Evolutionary conservation across 2,113 vertebrate genomes (phyloP), one percentile per base, ranked within the genome.

Genomic region (Misgurnus mizolepis): DNA sequence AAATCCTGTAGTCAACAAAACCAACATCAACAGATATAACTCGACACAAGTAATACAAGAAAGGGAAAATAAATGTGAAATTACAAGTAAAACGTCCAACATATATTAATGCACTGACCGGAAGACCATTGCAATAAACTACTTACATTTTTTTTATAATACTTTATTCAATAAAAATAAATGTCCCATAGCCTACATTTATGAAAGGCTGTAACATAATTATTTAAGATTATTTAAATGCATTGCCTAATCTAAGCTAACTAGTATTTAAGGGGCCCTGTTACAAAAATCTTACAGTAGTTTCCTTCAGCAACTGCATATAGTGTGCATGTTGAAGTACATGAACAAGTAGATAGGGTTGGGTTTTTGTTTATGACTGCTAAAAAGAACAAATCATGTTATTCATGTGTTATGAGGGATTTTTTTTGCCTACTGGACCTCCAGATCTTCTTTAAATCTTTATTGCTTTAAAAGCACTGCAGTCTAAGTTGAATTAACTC

Each of bases 211-310:
- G 1, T 64, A 45, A 62, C 27, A n/a, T n/a, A n/a, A n/a, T n/a
- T n/a, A n/a, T n/a, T n/a, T n/a, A n/a, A n/a, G 47, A n/a, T 64
- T 17, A 49, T 45, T 67, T 50, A 14, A 76, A 41, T 76, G 68
- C 41, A 68, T 69, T 17, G 22, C 53, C 34, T 41, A 62, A 77
- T 64, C 73, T 47, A 18, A 73, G 12, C 50, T 64, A 47, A 34
- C 68, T 76, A 49, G 18, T 65, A 71, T 58, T 17, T 1, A 56
- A 56, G 39, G 27, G 40, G 50, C 11, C 69, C 69, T 56, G 34
- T 72, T 69, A 27, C 11, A 45, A 50, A 69, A 69, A 43, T 27
- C n/a, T 67, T 67, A 67, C 27, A 34, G 27, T 34, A n/a, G 18
- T 55, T 40, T 27, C 7, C n/a, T 10, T 71, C 50, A 56, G 50